Evolutionary conservation across 2,113 vertebrate genomes (phyloP).

Genomic region (Fulmarus glacialis): DNA sequence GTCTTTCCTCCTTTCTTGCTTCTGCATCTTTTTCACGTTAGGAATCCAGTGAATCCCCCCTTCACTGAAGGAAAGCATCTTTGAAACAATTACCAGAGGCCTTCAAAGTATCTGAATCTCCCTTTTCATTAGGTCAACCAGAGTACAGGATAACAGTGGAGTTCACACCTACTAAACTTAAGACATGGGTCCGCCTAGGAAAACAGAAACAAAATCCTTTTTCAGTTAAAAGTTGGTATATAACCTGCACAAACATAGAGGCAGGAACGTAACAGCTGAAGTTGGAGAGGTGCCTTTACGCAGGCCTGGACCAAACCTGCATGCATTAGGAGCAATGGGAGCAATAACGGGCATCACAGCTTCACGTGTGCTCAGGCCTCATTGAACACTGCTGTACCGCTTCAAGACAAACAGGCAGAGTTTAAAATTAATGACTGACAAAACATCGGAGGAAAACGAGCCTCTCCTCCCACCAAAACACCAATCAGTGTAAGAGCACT

Average conservation of each 20-base stretch:
- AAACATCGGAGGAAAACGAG: background rate
- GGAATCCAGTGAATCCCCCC: background rate
- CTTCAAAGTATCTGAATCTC: background rate
- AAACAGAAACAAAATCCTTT: background rate
- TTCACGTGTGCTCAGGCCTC: background rate
- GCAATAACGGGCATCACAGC: background rate
- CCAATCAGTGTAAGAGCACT: background rate
- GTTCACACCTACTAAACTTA: background rate
- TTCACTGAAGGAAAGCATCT: background rate
- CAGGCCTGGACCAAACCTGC: background rate
- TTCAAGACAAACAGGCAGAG: background rate
- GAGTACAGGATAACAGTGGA: background rate
- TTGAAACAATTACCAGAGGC: background rate
- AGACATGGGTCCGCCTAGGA: rapidly evolving
- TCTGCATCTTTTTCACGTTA: background rate
- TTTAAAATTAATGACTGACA: conserved; percentile 12
- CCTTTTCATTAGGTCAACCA: background rate
- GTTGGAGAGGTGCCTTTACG: background rate
- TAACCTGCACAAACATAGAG: background rate
- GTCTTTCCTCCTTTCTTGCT: background rate
- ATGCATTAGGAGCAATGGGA: background rate
- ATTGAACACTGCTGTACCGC: background rate
- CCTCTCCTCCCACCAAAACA: conserved; percentile 6
- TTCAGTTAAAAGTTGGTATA: background rate
- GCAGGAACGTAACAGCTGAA: background rate